Evolutionary conservation across 1,140 invertebrate species (phyloP).

Genomic region (Drosophila kepulauana): DNA sequence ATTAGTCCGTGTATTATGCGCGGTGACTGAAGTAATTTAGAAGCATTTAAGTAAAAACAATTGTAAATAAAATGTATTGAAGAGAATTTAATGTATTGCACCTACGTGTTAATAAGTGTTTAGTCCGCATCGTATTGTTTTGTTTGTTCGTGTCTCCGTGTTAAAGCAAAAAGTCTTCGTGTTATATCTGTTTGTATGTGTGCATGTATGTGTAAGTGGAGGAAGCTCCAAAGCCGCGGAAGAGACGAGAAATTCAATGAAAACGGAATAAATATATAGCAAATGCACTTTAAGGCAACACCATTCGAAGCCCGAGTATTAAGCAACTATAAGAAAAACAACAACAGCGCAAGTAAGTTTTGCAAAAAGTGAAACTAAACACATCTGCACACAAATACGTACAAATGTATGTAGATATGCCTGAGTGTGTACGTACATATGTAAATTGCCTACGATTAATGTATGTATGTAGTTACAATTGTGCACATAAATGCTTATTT

Average conservation of each 20-base stretch:
- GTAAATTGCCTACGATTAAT: not conserved
- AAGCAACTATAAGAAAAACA: constrained; percentile 13
- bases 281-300: constrained; percentile 20
- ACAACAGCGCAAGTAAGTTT: constrained; percentile 32
- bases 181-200: constrained; percentile 34
- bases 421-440: not conserved
- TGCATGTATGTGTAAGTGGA: constrained; percentile 32
- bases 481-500: not conserved
- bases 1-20: constrained; percentile 47
- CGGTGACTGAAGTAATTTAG: constrained; percentile 22
- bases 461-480: constrained; percentile 8
- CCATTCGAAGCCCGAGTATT: constrained; percentile 14
- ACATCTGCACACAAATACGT: not conserved
- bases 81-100: constrained; percentile 30
- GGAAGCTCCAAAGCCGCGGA: constrained; percentile 48
- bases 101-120: constrained; percentile 35
- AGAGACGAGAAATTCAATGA: constrained; percentile 39
- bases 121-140: constrained; percentile 19
- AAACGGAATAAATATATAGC: constrained; percentile 37
- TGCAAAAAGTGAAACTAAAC: constrained; percentile 30
- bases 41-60: constrained; percentile 19
- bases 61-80: constrained; percentile 44
- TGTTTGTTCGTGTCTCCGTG: constrained; percentile 25
- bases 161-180: constrained; percentile 26
- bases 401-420: not conserved